Evolutionary conservation across 2,797 vertebrate species (phyloP).

Genomic region (Scarus forsteni): DNA sequence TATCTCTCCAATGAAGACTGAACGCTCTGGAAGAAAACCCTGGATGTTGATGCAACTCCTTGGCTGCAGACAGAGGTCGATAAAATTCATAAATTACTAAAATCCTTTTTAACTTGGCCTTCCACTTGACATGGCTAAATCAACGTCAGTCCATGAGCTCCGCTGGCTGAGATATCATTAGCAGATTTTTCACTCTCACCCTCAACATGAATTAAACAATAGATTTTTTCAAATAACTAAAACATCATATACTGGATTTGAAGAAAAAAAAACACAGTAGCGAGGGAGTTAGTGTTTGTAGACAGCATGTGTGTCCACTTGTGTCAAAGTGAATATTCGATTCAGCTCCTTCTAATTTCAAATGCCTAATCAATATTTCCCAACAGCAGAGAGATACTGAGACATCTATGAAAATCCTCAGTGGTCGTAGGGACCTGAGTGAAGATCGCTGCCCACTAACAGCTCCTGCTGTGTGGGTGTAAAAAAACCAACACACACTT

Average conservation of each 20-base stretch:
- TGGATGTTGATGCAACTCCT: constrained; percentile 48
- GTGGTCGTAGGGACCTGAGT: constrained; percentile 50
- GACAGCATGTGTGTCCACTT: constrained; percentile 38
- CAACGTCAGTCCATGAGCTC: constrained; percentile 22
- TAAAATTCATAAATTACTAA: constrained; percentile 67
- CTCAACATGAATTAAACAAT: constrained; percentile 57
- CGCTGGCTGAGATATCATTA: constrained; percentile 39
- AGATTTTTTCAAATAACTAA: constrained; percentile 44
- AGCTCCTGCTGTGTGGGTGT: constrained; percentile 57
- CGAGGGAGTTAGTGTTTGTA: constrained; percentile 30
- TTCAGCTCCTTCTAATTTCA: constrained; percentile 57
- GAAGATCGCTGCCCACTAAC: constrained; percentile 62
- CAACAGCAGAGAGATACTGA: constrained; percentile 36
- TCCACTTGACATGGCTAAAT: constrained; percentile 61
- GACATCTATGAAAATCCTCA: constrained; percentile 61
- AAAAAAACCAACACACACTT: constrained; percentile 52
- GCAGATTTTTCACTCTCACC: constrained; percentile 8
- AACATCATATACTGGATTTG: constrained; percentile 48
- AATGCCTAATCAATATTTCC: constrained; percentile 67
- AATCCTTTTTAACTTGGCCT: constrained; percentile 53
- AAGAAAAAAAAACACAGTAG: constrained; percentile 6
- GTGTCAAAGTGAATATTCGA: constrained; percentile 62
- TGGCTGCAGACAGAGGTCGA: constrained; percentile 46
- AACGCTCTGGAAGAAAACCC: constrained; percentile 15
- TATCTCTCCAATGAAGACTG: constrained; percentile 16